These are phyloP conservation scores for Cygnus buccinator DNA, from an alignment of 2,113 vertebrate species.

Conservation along the genomic window DNA sequence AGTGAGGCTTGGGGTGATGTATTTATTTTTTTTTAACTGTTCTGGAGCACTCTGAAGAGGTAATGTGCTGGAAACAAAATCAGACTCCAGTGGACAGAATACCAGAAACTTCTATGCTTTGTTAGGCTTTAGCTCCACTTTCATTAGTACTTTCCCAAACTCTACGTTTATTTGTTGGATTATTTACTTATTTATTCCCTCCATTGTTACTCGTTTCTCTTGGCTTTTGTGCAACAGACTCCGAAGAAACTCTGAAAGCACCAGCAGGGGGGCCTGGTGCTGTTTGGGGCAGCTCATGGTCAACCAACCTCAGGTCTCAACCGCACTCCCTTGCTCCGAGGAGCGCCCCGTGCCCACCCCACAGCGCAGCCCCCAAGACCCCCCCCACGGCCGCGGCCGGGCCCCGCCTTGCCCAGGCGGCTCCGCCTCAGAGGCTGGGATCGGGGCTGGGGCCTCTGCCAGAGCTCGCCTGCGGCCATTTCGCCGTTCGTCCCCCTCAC, in stretches of 20 bases:
- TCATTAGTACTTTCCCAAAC: background rate
- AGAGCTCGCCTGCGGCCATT: too few species aligned
- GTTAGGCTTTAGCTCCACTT: background rate
- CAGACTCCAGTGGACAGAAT: background rate
- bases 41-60: background rate
- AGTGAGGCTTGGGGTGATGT: background rate
- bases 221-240: background rate
- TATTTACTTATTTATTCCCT: too few species aligned
- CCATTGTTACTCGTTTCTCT: background rate
- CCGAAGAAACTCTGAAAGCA: background rate
- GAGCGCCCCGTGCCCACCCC: too few species aligned
- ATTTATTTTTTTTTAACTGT: background rate
- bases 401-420: rapidly evolving
- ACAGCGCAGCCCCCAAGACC: too few species aligned
- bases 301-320: too few species aligned
- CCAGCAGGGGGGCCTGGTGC: background rate
- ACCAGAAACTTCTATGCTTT: rapidly evolving
- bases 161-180: too few species aligned
- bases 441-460: too few species aligned
- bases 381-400: rapidly evolving
- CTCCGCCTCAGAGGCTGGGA: background rate
- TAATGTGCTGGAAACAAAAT: background rate
- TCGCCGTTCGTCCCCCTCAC: too few species aligned
- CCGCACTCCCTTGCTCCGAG: background rate
- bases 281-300: too few species aligned